Evolutionary conservation across 2,797 vertebrate species (phyloP).

Genomic region (Fratercula arctica): DNA sequence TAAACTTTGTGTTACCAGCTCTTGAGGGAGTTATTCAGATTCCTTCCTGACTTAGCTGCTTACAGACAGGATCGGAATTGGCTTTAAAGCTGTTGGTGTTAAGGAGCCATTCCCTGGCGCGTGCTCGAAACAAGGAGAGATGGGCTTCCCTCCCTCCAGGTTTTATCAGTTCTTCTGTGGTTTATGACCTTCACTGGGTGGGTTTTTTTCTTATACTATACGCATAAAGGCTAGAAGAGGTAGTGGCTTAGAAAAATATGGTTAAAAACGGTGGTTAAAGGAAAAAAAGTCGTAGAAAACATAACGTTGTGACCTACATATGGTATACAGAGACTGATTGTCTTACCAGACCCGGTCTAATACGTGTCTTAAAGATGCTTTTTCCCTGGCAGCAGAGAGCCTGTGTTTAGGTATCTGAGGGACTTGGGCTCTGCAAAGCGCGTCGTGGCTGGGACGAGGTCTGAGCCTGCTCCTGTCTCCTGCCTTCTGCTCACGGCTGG

Average conservation of each 20-base stretch:
- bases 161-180: background rate
- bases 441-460: accelerated
- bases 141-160: background rate
- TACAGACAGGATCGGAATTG: background rate
- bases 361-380: accelerated
- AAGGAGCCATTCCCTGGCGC: background rate
- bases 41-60: background rate
- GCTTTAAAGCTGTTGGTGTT: background rate
- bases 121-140: background rate
- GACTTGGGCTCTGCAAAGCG: background rate
- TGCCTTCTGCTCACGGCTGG: background rate
- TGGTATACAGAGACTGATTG: accelerated
- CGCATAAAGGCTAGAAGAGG: background rate
- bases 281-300: background rate
- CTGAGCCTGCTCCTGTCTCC: background rate
- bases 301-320: accelerated
- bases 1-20: background rate
- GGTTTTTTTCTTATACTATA: accelerated
- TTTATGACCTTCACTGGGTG: background rate
- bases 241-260: background rate
- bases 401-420: background rate
- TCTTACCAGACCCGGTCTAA: background rate
- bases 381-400: background rate
- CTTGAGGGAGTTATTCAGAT: background rate
- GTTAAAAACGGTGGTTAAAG: background rate